Base-by-base conservation (phyloP, 2,797 vertebrate genomes). In the Sphaeramia orbicularis region DNA sequence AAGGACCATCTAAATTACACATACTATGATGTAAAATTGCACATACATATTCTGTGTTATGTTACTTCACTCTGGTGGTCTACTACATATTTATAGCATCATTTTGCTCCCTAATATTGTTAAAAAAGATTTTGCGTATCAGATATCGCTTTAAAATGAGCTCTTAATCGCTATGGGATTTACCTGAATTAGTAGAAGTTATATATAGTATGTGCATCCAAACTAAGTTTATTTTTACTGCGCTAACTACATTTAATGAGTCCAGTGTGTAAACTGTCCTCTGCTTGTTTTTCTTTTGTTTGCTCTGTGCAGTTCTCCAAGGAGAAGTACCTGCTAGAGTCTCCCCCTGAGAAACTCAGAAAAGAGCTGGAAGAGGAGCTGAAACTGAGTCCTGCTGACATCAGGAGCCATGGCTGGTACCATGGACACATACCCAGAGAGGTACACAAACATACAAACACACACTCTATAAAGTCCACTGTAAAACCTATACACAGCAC, bases 341-440 rank as follows among this genome's bases (percentile, higher is more conserved):
- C 97, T 0, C 97, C 97, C 0, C 97, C 98, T 0, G 98, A 99
- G 91, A 99, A 99, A 44, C 94, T 99, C 65, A 95, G 96, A 41
- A 97, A 97, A 78, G 98, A 99, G 67, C 87, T 99, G 81, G 97
- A 99, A 86, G 98, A 99, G 70, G 98, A 99, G 76, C 94, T 99
- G 58, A 99, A 97, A 57, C 95, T 99, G 66, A 97, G 96, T 82
- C 95, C 96, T 70, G 94, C 94, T 0, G 97, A 99, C 81, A 94
- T 99, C 84, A 94, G 97, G 86, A 99, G 98, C 92, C 97, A 99
- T 0, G 97, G 96, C 86, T 99, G 97, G 98, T 99, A 98, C 92
- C 98, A 99, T 0, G 98, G 98, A 63, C 97, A 96, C 89, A 97
- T 99, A 67, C 98, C 97, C 38, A 93, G 96, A 35, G 97, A 99